A percentile compares a stretch with the other conserved stretches of the same genome.
Conservation (phyloP, 2,113 vertebrate species). For the Pelecanus crispus region DNA sequence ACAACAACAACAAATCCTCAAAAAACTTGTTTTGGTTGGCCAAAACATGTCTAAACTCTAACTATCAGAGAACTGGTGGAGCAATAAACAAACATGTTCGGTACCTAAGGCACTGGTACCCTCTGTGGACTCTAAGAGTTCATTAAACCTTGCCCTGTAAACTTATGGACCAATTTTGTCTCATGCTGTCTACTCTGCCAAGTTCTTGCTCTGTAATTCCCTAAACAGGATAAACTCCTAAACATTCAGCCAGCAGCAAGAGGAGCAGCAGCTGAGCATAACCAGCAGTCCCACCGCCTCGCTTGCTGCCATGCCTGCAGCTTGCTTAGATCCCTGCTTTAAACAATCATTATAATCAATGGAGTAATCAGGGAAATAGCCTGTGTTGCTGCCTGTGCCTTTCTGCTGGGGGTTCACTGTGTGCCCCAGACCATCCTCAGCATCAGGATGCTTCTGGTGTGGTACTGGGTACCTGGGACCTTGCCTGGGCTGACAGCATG, state of each 20-base stretch:
- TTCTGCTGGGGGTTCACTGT: fast-evolving
- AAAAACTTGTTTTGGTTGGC: background rate
- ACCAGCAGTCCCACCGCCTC: background rate
- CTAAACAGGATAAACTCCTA: constrained; percentile 19
- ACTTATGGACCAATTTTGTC: constrained; percentile 27
- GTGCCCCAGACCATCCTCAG: background rate
- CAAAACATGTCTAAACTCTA: background rate
- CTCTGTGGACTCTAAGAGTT: background rate
- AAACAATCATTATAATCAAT: fast-evolving
- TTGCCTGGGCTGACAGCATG: background rate
- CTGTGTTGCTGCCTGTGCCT: background rate
- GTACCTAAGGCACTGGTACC: constrained; percentile 31
- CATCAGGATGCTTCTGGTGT: background rate
- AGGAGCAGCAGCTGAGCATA: background rate
- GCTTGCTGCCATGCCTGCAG: background rate
- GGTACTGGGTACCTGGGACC: background rate
- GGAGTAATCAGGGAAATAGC: background rate
- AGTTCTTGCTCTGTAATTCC: constrained; percentile 40
- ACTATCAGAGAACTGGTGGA: background rate
- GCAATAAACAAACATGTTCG: constrained; percentile 36
- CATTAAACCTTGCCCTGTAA: constrained; percentile 65
- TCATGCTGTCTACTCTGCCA: constrained; percentile 47
- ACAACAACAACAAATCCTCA: background rate
- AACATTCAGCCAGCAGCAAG: constrained; percentile 28
- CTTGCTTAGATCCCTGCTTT: background rate